A percentile compares a stretch with the other conserved stretches of the same genome.
Conservation (phyloP, 2,113 vertebrate species). For the Nymphicus hollandicus region DNA sequence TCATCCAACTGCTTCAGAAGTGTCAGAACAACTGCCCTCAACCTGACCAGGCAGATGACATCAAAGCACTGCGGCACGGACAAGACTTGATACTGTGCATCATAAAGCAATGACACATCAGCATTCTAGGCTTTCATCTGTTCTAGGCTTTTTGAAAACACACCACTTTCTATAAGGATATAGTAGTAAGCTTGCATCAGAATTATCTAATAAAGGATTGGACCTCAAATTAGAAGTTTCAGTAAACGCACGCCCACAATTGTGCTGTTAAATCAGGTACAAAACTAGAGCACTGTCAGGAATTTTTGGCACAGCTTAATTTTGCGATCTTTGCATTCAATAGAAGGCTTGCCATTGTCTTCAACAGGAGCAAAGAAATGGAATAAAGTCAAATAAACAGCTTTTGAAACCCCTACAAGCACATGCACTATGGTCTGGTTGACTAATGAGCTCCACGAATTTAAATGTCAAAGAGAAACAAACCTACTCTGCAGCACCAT, state of each 20-base stretch:
- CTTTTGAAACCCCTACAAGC: background rate
- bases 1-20: background rate
- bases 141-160: background rate
- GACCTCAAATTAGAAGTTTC: background rate
- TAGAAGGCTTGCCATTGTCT: background rate
- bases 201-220: background rate
- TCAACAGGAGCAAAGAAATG: background rate
- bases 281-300: background rate
- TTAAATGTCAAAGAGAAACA: background rate
- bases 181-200: background rate
- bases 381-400: background rate
- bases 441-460: background rate
- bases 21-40: background rate
- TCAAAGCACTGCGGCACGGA: background rate
- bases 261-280: background rate
- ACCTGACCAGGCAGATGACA: background rate
- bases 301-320: background rate
- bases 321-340: background rate
- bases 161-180: background rate
- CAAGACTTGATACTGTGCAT: background rate
- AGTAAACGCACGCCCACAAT: background rate
- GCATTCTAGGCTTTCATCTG: background rate
- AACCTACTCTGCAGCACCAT: conserved; percentile 19
- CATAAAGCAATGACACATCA: background rate
- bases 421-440: background rate